Conservation (phyloP, 2,888 invertebrate genomes). For the Drosophila hamatofila region DNA sequence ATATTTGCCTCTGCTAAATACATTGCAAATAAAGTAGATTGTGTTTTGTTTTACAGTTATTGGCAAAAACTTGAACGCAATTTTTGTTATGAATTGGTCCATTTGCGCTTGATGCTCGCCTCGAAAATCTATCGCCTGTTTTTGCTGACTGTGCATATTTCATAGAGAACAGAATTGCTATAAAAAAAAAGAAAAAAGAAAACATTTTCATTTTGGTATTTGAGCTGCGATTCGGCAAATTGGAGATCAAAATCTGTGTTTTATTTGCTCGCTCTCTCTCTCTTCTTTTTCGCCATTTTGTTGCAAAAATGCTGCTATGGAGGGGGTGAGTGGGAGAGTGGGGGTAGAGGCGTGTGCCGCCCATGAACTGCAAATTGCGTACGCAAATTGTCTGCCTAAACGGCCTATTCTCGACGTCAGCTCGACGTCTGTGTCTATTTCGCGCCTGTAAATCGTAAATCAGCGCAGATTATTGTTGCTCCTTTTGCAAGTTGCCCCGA, state of each 20-base stretch:
- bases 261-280: slow-evolving; percentile 41
- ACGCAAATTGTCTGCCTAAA: slow-evolving; percentile 74
- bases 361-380: slow-evolving; percentile 77
- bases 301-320: slow-evolving; percentile 52
- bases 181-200: background rate
- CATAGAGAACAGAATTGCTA: slow-evolving; percentile 16
- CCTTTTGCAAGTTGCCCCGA: slow-evolving; percentile 17
- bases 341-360: slow-evolving; percentile 55
- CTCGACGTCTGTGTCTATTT: slow-evolving; percentile 68
- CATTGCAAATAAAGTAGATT: slow-evolving; percentile 3
- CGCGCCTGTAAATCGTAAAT: slow-evolving; percentile 81
- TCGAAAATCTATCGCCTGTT: slow-evolving; percentile 27
- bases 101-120: slow-evolving; percentile 28
- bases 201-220: slow-evolving; percentile 53
- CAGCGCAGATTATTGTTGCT: slow-evolving; percentile 77
- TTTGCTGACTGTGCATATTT: slow-evolving; percentile 48
- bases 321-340: background rate
- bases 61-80: slow-evolving; percentile 7
- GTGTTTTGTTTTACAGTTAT: background rate
- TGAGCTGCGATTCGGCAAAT: slow-evolving; percentile 43
- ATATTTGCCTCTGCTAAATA: background rate
- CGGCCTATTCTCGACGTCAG: background rate
- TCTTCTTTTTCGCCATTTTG: slow-evolving; percentile 28
- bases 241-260: slow-evolving; percentile 73
- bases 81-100: slow-evolving; percentile 11